Conservation (phyloP, 2,888 invertebrate genomes). For the Orthosia gracilis region DNA sequence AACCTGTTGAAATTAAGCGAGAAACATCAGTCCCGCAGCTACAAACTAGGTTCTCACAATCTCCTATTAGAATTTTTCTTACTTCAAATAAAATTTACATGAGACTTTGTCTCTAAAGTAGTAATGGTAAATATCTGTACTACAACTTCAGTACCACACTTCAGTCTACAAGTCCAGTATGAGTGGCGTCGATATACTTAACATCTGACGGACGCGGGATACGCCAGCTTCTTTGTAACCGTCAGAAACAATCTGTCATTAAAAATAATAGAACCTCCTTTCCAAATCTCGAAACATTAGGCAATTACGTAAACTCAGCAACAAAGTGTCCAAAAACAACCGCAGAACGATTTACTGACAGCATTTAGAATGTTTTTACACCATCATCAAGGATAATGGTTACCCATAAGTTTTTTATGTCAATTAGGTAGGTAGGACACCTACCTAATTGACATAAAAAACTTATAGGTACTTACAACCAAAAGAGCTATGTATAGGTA, state of each 20-base stretch:
- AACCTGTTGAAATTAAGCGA: too few species aligned
- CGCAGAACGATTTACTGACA: constrained; percentile 57
- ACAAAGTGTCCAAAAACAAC: constrained; percentile 58
- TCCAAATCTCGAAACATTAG: constrained; percentile 34
- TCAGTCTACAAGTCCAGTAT: too few species aligned
- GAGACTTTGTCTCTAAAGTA: too few species aligned
- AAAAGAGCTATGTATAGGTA: constrained; percentile 33
- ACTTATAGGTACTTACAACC: constrained; percentile 50
- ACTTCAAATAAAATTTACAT: too few species aligned
- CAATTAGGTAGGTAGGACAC: too few species aligned
- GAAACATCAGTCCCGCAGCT: too few species aligned
- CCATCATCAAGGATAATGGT: constrained; percentile 70
- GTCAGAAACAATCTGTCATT: neutral
- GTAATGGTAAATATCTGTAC: too few species aligned
- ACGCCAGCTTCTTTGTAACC: neutral
- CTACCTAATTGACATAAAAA: constrained; percentile 75
- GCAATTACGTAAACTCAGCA: constrained; percentile 44
- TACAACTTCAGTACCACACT: too few species aligned
- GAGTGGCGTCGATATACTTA: neutral
- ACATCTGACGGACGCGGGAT: neutral
- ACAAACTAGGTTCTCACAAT: too few species aligned
- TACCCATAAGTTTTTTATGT: too few species aligned
- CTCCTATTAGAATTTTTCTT: too few species aligned
- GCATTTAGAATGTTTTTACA: constrained; percentile 62
- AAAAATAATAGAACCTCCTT: constrained; percentile 14